Conservation (phyloP, 2,888 invertebrate genomes). For the Cryptosula pallasiana region DNA sequence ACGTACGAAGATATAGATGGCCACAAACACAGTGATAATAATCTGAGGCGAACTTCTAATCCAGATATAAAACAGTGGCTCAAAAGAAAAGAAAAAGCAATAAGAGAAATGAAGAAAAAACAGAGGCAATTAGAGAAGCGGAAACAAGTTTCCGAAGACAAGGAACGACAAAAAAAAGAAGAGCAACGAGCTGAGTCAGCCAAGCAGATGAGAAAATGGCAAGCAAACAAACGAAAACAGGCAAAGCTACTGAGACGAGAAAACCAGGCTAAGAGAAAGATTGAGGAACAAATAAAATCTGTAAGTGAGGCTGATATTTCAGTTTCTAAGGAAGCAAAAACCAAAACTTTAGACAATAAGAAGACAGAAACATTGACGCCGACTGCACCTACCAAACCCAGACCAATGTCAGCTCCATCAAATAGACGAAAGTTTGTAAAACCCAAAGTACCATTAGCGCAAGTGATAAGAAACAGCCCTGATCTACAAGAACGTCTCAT, state of each 20-base stretch:
- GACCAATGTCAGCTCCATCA: slow-evolving; percentile 29
- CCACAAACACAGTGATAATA: slow-evolving; percentile 20
- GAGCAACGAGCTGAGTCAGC: slow-evolving; percentile 32
- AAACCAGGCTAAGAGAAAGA: slow-evolving; percentile 32
- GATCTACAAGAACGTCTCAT: slow-evolving; percentile 26
- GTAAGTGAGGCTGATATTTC: slow-evolving; percentile 3
- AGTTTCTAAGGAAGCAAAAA: neutral
- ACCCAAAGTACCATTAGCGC: neutral
- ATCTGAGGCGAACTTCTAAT: slow-evolving; percentile 34
- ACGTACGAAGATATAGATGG: neutral
- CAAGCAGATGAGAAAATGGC: slow-evolving; percentile 36
- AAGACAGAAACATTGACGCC: neutral
- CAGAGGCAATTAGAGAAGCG: slow-evolving; percentile 35
- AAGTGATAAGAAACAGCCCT: neutral
- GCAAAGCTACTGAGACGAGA: neutral
- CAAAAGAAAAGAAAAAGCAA: slow-evolving; percentile 34
- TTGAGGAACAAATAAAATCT: slow-evolving; percentile 27
- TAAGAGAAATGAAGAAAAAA: slow-evolving; percentile 33
- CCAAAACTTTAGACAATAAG: slow-evolving; percentile 16
- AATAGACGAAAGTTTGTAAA: slow-evolving; percentile 19
- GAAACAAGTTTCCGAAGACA: slow-evolving; percentile 33
- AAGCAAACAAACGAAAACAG: slow-evolving; percentile 27
- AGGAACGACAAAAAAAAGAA: slow-evolving; percentile 33
- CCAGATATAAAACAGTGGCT: slow-evolving; percentile 34
- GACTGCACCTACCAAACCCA: slow-evolving; percentile 24